These are phyloP conservation scores for Motacilla tschutschensis DNA, from an alignment of 2,113 vertebrate species.

Conservation along the genomic window DNA sequence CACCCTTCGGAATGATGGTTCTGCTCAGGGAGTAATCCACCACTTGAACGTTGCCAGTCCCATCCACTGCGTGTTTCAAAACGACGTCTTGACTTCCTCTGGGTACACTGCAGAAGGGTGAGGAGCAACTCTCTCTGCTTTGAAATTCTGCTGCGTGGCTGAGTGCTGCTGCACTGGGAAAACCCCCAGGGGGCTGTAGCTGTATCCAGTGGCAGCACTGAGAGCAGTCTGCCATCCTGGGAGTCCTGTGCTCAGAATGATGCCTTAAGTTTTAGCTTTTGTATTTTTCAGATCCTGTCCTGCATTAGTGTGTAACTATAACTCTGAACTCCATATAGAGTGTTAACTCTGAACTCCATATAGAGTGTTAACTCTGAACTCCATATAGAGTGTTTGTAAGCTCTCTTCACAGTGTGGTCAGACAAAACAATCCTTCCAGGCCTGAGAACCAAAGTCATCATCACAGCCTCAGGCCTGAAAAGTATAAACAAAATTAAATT, in stretches of 20 bases:
- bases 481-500: not conserved
- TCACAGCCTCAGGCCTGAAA: not conserved
- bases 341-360: too few relatives aligned
- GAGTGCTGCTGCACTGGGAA: not conserved
- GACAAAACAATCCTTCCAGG: not conserved
- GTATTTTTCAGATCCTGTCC: not conserved
- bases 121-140: not conserved
- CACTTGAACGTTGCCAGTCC: constrained; percentile 66
- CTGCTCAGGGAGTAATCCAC: constrained; percentile 40
- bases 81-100: constrained; percentile 74
- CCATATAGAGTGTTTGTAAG: not conserved
- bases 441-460: not conserved
- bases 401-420: not conserved
- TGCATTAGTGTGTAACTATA: not conserved
- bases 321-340: too few relatives aligned
- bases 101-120: constrained; percentile 80
- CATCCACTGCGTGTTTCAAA: constrained; percentile 79
- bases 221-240: not conserved
- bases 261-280: not conserved
- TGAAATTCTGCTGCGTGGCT: not conserved
- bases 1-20: constrained; percentile 66
- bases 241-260: not conserved
- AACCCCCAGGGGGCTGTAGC: not conserved
- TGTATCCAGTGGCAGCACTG: not conserved
- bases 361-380: not conserved